Evolutionary conservation across 1,140 invertebrate species (phyloP).

Genomic region (Ceratina australensis): DNA sequence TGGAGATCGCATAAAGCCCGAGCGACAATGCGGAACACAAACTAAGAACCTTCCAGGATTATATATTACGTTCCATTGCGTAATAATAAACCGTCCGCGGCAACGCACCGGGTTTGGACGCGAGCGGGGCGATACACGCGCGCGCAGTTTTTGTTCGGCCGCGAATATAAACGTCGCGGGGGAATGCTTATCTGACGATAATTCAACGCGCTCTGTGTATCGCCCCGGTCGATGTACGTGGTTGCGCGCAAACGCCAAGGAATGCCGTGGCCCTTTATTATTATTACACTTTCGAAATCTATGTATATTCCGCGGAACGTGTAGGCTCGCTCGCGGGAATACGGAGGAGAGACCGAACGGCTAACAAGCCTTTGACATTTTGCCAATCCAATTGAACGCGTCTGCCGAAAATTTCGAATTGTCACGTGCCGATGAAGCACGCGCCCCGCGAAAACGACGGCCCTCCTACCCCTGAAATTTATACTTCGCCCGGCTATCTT

Average conservation of each 20-base stretch:
- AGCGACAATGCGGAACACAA: slow-evolving; percentile 44
- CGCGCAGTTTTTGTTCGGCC: slow-evolving; percentile 39
- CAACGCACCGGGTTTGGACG: slow-evolving; percentile 16
- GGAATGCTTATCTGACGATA: slow-evolving; percentile 48
- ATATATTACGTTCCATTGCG: slow-evolving; percentile 42
- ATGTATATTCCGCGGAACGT: slow-evolving; percentile 43
- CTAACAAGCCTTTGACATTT: slow-evolving; percentile 60
- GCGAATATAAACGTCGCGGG: slow-evolving; percentile 44
- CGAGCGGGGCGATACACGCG: slow-evolving; percentile 24
- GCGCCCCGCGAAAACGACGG: neutral
- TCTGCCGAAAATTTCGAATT: slow-evolving; percentile 9
- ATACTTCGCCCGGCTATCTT: neutral
- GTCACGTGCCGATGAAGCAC: neutral
- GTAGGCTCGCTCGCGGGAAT: neutral
- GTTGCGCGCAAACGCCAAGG: slow-evolving; percentile 49
- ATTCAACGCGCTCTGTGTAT: slow-evolving; percentile 39
- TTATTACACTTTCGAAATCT: slow-evolving; percentile 55
- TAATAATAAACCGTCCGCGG: slow-evolving; percentile 40
- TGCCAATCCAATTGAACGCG: slow-evolving; percentile 52
- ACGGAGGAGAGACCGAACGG: neutral
- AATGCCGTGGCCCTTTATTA: slow-evolving; percentile 43
- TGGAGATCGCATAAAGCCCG: slow-evolving; percentile 46
- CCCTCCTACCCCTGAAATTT: neutral
- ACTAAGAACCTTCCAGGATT: slow-evolving; percentile 40
- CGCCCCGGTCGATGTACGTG: slow-evolving; percentile 38